Conservation (phyloP, 1,140 invertebrate genomes). For the Liolophura sinensis region DNA sequence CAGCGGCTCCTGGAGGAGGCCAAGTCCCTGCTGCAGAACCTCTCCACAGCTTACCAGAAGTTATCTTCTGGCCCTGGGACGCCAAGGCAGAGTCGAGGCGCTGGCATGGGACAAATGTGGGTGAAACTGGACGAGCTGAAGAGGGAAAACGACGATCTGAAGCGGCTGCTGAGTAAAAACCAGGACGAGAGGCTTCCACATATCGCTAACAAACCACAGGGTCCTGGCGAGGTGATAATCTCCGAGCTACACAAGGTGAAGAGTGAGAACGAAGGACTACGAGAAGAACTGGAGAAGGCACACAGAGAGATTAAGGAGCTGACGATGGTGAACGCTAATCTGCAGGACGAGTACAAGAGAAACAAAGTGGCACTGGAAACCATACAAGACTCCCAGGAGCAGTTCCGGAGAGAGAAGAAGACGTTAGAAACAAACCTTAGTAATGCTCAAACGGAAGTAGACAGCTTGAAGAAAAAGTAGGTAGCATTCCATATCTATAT, state of each 20-base stretch:
- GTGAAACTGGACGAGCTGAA: conserved; percentile 52
- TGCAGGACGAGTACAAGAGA: conserved; percentile 49
- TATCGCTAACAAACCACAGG: conserved; percentile 25
- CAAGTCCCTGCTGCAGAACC: conserved; percentile 19
- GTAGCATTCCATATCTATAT: no score
- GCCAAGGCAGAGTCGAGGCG: conserved; percentile 15
- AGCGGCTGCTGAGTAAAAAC: conserved; percentile 22
- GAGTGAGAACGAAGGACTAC: conserved; percentile 39
- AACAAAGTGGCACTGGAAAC: conserved; percentile 41
- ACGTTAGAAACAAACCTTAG: conserved; percentile 35
- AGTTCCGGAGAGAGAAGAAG: conserved; percentile 38
- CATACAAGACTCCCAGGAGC: conserved; percentile 41
- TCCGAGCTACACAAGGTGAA: conserved; percentile 37
- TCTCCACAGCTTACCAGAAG: no score
- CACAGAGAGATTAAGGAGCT: conserved; percentile 41
- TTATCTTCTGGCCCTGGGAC: conserved; percentile 5
- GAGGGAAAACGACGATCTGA: conserved; percentile 48
- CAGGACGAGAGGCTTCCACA: conserved; percentile 25
- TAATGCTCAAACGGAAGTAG: conserved; percentile 39
- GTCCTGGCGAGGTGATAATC: conserved; percentile 42
- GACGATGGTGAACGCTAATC: conserved; percentile 27
- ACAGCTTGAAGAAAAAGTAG: conserved; percentile 43
- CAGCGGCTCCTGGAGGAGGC: conserved; percentile 46
- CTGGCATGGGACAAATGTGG: conserved; percentile 52
- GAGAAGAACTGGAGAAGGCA: conserved; percentile 35